Conservation (phyloP, 2,888 invertebrate species). For the Scrobipalpa costella region DNA sequence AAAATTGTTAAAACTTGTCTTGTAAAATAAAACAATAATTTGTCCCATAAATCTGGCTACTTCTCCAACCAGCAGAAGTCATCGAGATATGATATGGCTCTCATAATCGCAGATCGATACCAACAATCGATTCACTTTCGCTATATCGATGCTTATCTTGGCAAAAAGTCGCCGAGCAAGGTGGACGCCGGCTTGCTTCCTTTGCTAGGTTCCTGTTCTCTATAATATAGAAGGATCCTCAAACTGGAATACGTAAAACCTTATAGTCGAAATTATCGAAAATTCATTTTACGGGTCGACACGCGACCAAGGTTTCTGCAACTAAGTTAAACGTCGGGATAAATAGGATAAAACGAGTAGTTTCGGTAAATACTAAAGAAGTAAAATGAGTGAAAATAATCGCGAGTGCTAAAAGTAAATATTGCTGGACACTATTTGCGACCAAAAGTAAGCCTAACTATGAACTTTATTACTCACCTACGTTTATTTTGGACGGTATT, state of each 20-base stretch:
- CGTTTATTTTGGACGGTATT: too few species aligned
- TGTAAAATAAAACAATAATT: slow-evolving; percentile 4
- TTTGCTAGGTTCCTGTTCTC: slow-evolving; percentile 48
- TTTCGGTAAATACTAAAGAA: too few species aligned
- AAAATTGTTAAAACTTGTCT: not conserved
- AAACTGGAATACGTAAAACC: not conserved
- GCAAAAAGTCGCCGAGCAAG: slow-evolving; percentile 57
- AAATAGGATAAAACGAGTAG: too few species aligned
- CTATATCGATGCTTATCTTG: slow-evolving; percentile 61
- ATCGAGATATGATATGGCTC: slow-evolving; percentile 46
- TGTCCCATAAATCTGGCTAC: slow-evolving; percentile 15
- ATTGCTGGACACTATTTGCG: too few species aligned
- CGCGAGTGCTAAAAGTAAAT: too few species aligned
- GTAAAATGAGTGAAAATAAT: too few species aligned
- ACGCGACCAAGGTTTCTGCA: too few species aligned
- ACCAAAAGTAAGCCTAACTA: too few species aligned
- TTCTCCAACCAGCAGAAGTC: slow-evolving; percentile 33
- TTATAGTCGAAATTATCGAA: too few species aligned
- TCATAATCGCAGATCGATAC: slow-evolving; percentile 51
- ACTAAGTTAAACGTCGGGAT: too few species aligned
- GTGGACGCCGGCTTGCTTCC: slow-evolving; percentile 41
- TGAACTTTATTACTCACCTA: too few species aligned
- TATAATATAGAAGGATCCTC: not conserved
- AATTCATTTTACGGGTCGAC: too few species aligned
- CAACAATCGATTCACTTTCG: slow-evolving; percentile 70